Conservation (phyloP, 1,140 invertebrate species). For the Helicoverpa zea region DNA sequence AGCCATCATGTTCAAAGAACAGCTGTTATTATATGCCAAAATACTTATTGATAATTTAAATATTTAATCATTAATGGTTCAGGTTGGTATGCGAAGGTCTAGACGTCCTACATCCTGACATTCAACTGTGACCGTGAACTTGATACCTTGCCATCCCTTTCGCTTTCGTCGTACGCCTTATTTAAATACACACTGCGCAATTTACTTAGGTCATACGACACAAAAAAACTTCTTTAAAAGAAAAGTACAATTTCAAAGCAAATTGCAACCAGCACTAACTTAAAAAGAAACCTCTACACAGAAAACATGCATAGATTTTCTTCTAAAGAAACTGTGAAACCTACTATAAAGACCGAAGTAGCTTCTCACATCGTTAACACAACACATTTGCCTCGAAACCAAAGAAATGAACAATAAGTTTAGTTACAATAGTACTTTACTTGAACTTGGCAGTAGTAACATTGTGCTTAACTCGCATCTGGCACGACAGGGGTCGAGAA, state of each 20-base stretch:
- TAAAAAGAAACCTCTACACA: conserved; percentile 6
- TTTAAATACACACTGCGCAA: not conserved
- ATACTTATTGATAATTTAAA: no score
- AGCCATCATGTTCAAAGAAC: no score
- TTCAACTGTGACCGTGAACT: not conserved
- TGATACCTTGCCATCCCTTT: not conserved
- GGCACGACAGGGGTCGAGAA: conserved; percentile 19
- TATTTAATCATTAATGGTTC: not conserved
- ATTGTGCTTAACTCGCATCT: conserved; percentile 35
- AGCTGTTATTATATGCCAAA: no score
- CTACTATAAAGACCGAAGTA: not conserved
- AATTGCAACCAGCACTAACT: not conserved
- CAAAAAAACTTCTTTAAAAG: not conserved
- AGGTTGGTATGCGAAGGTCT: not conserved
- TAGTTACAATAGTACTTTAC: conserved; percentile 16
- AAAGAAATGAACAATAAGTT: conserved; percentile 22
- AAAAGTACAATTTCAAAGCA: not conserved
- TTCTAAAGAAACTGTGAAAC: not conserved
- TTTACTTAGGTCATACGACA: not conserved
- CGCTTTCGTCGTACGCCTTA: not conserved
- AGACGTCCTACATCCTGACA: not conserved
- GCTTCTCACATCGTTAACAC: conserved; percentile 2
- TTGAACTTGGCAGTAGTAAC: conserved; percentile 26
- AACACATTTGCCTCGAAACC: not conserved
- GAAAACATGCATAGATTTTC: not conserved